These are phyloP conservation scores for Steinernema khuongi DNA, from an alignment of 1,140 invertebrate genomes.

Conservation along the genomic window DNA sequence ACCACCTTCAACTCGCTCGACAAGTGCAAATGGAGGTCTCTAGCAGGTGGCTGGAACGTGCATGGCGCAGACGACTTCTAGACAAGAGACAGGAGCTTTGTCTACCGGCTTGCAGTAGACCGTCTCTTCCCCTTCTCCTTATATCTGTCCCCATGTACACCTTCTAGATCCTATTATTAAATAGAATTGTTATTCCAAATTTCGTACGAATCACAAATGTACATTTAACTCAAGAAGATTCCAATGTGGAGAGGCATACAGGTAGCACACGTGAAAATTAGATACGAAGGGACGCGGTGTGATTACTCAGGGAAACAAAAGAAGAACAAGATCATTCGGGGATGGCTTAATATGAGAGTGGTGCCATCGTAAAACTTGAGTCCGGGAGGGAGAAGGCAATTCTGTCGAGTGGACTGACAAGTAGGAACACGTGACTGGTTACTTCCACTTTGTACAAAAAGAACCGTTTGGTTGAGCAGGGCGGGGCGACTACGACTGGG, in stretches of 20 bases:
- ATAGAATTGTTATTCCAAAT: constrained; percentile 7
- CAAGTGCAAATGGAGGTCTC: too few relatives aligned
- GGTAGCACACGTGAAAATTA: background rate
- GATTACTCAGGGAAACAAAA: background rate
- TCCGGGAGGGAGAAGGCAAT: background rate
- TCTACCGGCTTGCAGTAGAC: too few relatives aligned
- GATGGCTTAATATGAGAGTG: background rate
- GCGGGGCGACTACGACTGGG: constrained; percentile 2
- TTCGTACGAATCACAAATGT: constrained; percentile 6
- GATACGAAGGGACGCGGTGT: background rate
- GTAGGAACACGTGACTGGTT: background rate
- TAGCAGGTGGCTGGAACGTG: too few relatives aligned
- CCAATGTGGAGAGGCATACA: constrained; percentile 10
- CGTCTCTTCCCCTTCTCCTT: too few relatives aligned
- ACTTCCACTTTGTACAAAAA: constrained; percentile 7
- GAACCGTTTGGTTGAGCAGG: background rate
- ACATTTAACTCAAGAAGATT: background rate
- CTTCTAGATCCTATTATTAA: background rate
- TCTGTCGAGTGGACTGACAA: background rate
- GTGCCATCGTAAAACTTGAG: background rate
- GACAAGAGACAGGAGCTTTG: too few relatives aligned
- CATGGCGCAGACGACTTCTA: too few relatives aligned
- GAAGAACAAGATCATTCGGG: background rate
- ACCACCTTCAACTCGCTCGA: too few relatives aligned
- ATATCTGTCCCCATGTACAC: too few relatives aligned